Conservation (phyloP, 2,797 vertebrate genomes). For the Epinephelus malabaricus region DNA sequence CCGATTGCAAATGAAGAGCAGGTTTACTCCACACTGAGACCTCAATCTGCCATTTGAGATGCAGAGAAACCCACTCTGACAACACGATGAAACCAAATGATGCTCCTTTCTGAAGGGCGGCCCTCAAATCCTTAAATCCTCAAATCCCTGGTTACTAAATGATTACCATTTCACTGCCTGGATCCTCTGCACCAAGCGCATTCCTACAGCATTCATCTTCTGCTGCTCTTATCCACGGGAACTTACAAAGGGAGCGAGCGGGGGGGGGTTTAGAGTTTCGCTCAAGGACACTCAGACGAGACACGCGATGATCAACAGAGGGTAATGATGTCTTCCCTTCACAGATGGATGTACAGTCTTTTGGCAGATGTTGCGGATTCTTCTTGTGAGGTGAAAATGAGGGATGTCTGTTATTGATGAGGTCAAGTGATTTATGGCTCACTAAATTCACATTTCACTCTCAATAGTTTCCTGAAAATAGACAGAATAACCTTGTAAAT, state of each 20-base stretch:
- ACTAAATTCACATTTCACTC: slow-evolving; percentile 4
- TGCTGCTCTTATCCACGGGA: slow-evolving; percentile 15
- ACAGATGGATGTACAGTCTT: slow-evolving; percentile 13
- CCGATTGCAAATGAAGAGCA: background rate
- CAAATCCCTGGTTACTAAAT: slow-evolving; percentile 49
- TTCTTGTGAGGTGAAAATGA: slow-evolving; percentile 37
- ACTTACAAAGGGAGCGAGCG: slow-evolving; percentile 9
- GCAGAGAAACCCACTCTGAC: slow-evolving; percentile 4
- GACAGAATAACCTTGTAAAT: slow-evolving; percentile 37
- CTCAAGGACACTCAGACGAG: slow-evolving; percentile 52
- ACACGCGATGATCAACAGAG: slow-evolving; percentile 30
- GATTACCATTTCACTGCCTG: slow-evolving; percentile 37
- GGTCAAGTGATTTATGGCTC: slow-evolving; percentile 22
- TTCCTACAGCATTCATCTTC: slow-evolving; percentile 13
- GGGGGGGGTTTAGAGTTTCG: slow-evolving; percentile 32
- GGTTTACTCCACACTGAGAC: background rate
- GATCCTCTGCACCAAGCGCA: slow-evolving; percentile 1
- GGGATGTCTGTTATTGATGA: slow-evolving; percentile 2
- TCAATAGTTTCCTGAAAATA: background rate
- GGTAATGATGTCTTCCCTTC: slow-evolving; percentile 33
- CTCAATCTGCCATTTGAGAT: slow-evolving; percentile 15
- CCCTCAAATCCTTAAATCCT: slow-evolving; percentile 54
- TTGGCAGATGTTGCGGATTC: slow-evolving; percentile 37
- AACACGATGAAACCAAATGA: slow-evolving; percentile 14
- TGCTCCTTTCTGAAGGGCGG: slow-evolving; percentile 34